These are phyloP conservation scores for Ochlodes sylvanus DNA, from an alignment of 2,888 invertebrate genomes.

Conservation along the genomic window DNA sequence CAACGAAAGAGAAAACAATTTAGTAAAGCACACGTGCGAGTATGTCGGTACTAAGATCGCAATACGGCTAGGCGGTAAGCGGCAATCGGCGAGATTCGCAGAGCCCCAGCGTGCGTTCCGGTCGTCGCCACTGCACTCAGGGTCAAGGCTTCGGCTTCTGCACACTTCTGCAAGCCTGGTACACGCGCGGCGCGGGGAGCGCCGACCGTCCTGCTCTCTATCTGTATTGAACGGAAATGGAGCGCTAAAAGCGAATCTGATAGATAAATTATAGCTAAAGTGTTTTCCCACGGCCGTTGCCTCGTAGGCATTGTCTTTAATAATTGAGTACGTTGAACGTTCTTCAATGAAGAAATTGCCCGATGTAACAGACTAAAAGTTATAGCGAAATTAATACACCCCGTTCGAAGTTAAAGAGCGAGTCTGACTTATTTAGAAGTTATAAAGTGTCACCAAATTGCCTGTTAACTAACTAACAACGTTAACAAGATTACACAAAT, in stretches of 20 bases:
- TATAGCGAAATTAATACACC: neutral
- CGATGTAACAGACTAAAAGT: conserved; percentile 22
- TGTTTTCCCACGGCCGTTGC: conserved; percentile 52
- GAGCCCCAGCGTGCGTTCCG: conserved; percentile 80
- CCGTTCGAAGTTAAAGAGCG: conserved; percentile 28
- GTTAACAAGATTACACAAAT: conserved; percentile 83
- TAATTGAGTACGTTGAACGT: conserved; percentile 54
- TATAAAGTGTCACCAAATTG: conserved; percentile 67
- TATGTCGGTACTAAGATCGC: conserved; percentile 71
- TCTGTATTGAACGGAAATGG: conserved; percentile 64
- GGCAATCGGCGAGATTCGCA: conserved; percentile 74
- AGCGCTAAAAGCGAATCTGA: conserved; percentile 75
- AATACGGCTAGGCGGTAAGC: conserved; percentile 65
- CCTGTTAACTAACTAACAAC: conserved; percentile 66
- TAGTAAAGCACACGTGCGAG: conserved; percentile 71
- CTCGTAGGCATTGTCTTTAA: conserved; percentile 49
- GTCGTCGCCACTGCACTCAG: conserved; percentile 84
- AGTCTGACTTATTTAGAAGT: conserved; percentile 36
- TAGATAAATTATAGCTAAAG: conserved; percentile 45
- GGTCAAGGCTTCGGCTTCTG: conserved; percentile 82
- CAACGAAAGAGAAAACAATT: conserved; percentile 72
- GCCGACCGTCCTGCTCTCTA: conserved; percentile 57
- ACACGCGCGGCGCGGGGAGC: conserved; percentile 56
- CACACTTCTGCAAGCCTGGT: conserved; percentile 76
- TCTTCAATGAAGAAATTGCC: conserved; percentile 49